Percentiles rank a stretch among this genome's conserved stretches.
These are phyloP conservation scores for Diabrotica balteata DNA, from an alignment of 2,888 invertebrate species.

Conservation along the genomic window DNA sequence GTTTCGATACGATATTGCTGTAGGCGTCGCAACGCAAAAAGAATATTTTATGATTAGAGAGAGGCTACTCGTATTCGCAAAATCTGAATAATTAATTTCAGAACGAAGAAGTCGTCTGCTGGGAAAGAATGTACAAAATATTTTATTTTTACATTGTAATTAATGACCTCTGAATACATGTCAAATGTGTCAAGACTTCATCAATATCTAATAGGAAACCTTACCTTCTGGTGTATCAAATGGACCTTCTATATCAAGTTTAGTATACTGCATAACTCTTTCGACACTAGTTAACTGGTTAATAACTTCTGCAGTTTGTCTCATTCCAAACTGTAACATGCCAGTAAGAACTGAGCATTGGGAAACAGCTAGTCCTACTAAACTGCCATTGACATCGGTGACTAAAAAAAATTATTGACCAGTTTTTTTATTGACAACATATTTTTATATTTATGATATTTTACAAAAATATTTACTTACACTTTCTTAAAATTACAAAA, in stretches of 20 bases:
- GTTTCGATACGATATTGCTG: no score
- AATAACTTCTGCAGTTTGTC: slow-evolving; percentile 79
- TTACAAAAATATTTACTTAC: slow-evolving; percentile 39
- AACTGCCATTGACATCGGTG: slow-evolving; percentile 42
- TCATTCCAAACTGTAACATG: slow-evolving; percentile 82
- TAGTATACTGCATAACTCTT: slow-evolving; percentile 74
- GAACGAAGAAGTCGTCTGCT: no score
- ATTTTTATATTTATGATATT: no score
- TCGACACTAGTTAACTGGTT: slow-evolving; percentile 83
- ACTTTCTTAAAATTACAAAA: slow-evolving; percentile 58
- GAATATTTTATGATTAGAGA: no score
- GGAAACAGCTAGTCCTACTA: slow-evolving; percentile 50
- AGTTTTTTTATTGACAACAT: neutral
- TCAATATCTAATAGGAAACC: neutral
- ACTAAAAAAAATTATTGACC: slow-evolving; percentile 6
- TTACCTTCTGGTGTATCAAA: slow-evolving; percentile 62
- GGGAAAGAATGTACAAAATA: no score
- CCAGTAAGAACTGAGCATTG: slow-evolving; percentile 57
- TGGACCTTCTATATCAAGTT: slow-evolving; percentile 74
- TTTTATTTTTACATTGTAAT: no score
- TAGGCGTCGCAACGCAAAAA: no score
- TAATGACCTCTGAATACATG: no score
- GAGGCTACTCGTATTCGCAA: no score
- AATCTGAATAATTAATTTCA: no score
- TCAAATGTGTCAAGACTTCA: no score